Evolutionary conservation across 2,888 invertebrate species (phyloP).

Genomic region (Blera fallax): DNA sequence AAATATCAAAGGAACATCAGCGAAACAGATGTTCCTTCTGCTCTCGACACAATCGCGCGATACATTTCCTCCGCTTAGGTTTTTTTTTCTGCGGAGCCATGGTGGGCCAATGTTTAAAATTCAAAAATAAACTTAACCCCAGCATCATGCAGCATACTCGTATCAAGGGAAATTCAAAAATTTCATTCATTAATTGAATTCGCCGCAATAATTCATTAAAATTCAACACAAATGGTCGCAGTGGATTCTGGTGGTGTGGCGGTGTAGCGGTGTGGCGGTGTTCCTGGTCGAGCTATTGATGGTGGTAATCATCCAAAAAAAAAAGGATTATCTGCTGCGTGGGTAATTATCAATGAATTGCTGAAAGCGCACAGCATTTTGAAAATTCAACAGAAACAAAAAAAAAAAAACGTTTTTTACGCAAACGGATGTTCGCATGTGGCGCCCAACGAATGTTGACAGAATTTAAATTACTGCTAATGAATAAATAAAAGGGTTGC

Average conservation of each 20-base stretch:
- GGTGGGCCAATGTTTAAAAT: conserved; percentile 16
- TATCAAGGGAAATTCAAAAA: conserved; percentile 60
- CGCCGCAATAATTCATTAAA: conserved; percentile 72
- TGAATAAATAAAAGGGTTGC: conserved; percentile 57
- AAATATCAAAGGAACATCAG: conserved; percentile 68
- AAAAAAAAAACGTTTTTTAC: conserved; percentile 8
- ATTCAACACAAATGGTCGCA: conserved; percentile 64
- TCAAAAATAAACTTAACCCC: conserved; percentile 58
- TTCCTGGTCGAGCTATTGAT: conserved; percentile 9
- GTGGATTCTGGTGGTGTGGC: conserved; percentile 17
- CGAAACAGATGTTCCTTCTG: conserved; percentile 61
- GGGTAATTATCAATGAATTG: conserved; percentile 66
- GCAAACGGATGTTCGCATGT: conserved; percentile 62
- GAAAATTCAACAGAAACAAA: too few relatives aligned
- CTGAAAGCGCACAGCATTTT: too few relatives aligned
- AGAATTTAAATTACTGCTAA: conserved; percentile 68
- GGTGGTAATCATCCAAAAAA: conserved; percentile 62
- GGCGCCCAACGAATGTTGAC: conserved; percentile 71
- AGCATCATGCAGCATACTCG: conserved; percentile 37
- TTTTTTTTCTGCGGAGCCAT: not conserved
- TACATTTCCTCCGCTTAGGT: conserved; percentile 10
- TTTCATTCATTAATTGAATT: conserved; percentile 72
- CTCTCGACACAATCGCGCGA: conserved; percentile 33
- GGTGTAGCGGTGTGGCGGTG: conserved; percentile 9
- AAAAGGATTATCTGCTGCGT: conserved; percentile 62